Conservation (phyloP, 2,888 invertebrate genomes). For the Trachelus tabidus region DNA sequence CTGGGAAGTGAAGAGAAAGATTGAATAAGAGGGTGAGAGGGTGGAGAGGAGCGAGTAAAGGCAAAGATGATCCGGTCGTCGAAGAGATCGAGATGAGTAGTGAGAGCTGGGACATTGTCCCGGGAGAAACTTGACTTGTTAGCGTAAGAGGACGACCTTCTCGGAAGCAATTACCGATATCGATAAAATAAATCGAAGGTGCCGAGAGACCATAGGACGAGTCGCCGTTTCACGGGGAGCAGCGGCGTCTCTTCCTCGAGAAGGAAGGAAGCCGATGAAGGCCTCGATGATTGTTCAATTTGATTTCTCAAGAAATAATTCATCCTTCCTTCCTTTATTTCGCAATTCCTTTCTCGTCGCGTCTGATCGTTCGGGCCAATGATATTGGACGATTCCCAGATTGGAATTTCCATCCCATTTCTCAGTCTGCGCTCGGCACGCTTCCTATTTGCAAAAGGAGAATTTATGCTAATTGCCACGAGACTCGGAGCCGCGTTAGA, state of each 20-base stretch:
- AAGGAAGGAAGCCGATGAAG: too few species aligned
- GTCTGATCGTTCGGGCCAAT: too few species aligned
- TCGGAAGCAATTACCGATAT: constrained; percentile 36
- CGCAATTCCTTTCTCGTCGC: too few species aligned
- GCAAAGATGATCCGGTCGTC: not conserved
- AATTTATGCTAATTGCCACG: too few species aligned
- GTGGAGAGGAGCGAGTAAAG: not conserved
- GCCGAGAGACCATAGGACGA: constrained; percentile 12
- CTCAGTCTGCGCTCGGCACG: not conserved
- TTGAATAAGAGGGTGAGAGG: not conserved
- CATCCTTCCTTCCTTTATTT: too few species aligned
- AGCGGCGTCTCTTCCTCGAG: too few species aligned
- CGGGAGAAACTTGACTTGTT: constrained; percentile 31
- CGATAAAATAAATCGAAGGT: constrained; percentile 34
- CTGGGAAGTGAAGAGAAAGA: not conserved
- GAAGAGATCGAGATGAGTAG: constrained; percentile 15
- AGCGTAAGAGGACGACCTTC: constrained; percentile 29
- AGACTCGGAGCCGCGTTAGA: too few species aligned
- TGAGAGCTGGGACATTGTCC: constrained; percentile 18
- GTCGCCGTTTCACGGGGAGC: not conserved
- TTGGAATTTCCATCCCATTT: not conserved
- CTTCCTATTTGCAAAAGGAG: not conserved
- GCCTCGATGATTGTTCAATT: too few species aligned
- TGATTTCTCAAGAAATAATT: too few species aligned
- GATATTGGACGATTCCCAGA: too few species aligned